Evolutionary conservation across 2,113 vertebrate genomes (phyloP).

Genomic region (Cephalopterus ornatus): DNA sequence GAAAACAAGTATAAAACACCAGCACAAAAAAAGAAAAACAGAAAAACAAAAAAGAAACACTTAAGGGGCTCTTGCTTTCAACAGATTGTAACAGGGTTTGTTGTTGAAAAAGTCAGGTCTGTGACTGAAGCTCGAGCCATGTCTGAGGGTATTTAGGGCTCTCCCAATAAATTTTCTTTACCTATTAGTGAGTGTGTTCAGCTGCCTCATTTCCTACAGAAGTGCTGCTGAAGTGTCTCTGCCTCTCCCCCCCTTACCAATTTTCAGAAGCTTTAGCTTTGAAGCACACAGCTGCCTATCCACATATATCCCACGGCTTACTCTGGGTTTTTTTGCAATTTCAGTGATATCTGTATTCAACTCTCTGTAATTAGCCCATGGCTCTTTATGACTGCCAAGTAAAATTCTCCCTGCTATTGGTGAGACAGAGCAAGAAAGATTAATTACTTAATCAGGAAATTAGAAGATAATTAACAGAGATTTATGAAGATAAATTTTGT

Average conservation of each 20-base stretch:
- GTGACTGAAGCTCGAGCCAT: not conserved
- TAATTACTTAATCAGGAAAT: not conserved
- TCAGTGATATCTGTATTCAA: not conserved
- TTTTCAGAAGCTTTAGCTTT: not conserved
- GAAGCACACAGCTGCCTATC: not conserved
- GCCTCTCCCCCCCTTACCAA: accelerated
- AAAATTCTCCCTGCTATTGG: not conserved
- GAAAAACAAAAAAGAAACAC: too few relatives aligned
- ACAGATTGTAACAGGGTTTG: not conserved
- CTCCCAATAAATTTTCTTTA: not conserved
- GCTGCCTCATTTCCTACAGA: not conserved
- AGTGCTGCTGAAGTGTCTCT: not conserved
- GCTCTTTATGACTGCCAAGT: not conserved
- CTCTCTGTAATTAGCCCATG: not conserved
- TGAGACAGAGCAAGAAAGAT: not conserved
- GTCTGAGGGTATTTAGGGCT: not conserved
- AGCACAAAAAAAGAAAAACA: not conserved
- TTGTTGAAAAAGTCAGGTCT: not conserved
- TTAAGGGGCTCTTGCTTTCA: not conserved
- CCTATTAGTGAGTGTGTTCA: not conserved
- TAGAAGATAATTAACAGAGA: not conserved
- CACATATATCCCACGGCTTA: not conserved
- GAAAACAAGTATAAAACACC: not conserved
- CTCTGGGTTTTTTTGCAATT: accelerated
- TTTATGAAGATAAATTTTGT: not conserved